These are phyloP conservation scores for Sipunculus nudus DNA, from an alignment of 2,888 invertebrate species.

Conservation along the genomic window DNA sequence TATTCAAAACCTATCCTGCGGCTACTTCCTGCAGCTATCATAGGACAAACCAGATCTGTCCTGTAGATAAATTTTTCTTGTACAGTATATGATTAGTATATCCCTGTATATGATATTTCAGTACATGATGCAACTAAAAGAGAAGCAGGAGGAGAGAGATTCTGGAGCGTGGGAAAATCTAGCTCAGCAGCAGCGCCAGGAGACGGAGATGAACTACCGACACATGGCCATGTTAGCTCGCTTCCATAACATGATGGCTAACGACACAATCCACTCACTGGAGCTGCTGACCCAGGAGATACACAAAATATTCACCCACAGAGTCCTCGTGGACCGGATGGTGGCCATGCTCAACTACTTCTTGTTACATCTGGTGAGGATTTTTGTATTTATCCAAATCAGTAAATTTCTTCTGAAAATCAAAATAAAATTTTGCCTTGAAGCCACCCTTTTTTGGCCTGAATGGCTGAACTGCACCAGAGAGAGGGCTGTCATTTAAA, in stretches of 20 bases:
- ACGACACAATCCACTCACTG: slow-evolving; percentile 85
- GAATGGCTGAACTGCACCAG: too few species aligned
- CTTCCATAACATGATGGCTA: slow-evolving; percentile 91
- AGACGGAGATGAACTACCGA: slow-evolving; percentile 61
- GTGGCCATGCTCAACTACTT: slow-evolving; percentile 97
- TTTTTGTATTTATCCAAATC: too few species aligned
- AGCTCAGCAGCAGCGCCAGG: slow-evolving; percentile 77
- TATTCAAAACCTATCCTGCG: too few species aligned
- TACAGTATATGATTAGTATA: too few species aligned
- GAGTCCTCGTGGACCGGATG: slow-evolving; percentile 89
- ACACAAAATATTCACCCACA: slow-evolving; percentile 82
- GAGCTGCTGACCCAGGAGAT: slow-evolving; percentile 68
- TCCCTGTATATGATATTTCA: too few species aligned
- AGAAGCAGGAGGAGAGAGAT: slow-evolving; percentile 78
- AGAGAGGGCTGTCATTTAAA: too few species aligned
- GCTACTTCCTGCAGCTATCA: too few species aligned
- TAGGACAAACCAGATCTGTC: too few species aligned
- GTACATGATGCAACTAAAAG: slow-evolving; percentile 84
- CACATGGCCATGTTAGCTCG: slow-evolving; percentile 83
- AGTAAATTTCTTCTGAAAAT: too few species aligned
- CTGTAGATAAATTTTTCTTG: too few species aligned
- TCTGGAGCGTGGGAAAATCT: slow-evolving; percentile 79
- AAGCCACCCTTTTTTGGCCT: too few species aligned
- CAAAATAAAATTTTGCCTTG: too few species aligned
- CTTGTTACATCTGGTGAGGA: slow-evolving; percentile 77